phyloP scores from a whole-genome alignment of 2,113 vertebrate genomes.

The Pitta sordida region DNA sequence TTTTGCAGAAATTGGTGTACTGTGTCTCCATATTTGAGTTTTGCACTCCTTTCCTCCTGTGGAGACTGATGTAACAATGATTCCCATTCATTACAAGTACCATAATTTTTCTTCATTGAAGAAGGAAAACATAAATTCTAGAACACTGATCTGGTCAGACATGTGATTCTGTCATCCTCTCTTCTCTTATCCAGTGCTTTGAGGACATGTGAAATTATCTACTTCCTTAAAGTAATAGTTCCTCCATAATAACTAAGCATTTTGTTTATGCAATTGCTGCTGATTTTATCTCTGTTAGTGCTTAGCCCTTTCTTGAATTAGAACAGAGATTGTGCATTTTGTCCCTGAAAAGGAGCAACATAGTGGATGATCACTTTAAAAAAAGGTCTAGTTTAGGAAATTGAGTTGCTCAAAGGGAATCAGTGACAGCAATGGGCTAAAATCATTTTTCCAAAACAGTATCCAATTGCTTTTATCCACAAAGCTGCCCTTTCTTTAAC shows the following conservation, averaged over 20 bases:
- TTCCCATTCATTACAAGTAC: not conserved
- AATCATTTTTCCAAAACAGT: not conserved
- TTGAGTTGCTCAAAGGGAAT: not conserved
- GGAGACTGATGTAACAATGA: not conserved
- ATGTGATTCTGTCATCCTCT: not conserved
- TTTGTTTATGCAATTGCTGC: not conserved
- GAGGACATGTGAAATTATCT: not conserved
- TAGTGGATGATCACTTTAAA: not conserved
- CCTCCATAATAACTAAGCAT: not conserved
- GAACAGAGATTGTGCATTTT: not conserved
- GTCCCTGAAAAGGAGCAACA: not conserved
- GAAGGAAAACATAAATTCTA: not conserved
- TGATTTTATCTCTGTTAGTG: slow-evolving; percentile 22
- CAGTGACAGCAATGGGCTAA: not conserved
- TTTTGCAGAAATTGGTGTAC: not conserved
- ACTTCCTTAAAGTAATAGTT: not conserved
- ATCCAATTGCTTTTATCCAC: not conserved
- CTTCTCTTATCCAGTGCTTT: not conserved
- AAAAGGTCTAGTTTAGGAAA: not conserved
- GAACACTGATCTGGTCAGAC: not conserved
- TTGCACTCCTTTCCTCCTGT: not conserved
- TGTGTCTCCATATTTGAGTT: not conserved
- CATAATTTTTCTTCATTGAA: not conserved
- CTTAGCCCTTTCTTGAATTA: not conserved
- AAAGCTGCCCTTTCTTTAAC: not conserved